Conservation (phyloP, 2,797 vertebrate genomes). For the Furcifer pardalis region DNA sequence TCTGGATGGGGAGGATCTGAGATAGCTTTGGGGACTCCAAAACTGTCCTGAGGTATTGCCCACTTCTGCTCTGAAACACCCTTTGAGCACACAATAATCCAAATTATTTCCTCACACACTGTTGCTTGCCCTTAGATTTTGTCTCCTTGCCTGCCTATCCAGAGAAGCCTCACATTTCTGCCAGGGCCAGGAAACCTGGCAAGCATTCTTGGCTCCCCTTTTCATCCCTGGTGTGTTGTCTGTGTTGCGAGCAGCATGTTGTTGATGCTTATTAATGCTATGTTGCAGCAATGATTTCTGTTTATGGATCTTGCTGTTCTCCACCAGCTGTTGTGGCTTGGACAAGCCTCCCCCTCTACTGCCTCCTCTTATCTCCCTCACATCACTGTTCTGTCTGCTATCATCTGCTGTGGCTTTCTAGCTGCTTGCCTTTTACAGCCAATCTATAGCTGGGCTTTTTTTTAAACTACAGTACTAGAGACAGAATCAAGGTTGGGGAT, state of each 20-base stretch:
- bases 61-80: too few relatives aligned
- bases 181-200: too few relatives aligned
- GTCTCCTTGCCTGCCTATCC: too few relatives aligned
- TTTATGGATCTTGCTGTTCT: neutral
- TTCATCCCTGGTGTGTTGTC: neutral
- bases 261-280: neutral
- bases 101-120: too few relatives aligned
- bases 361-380: conserved; percentile 4
- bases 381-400: neutral
- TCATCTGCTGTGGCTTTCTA: conserved; percentile 3
- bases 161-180: too few relatives aligned
- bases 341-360: neutral
- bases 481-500: conserved; percentile 10
- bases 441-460: neutral
- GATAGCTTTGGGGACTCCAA: too few relatives aligned
- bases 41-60: too few relatives aligned
- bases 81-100: too few relatives aligned
- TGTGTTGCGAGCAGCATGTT: neutral
- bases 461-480: neutral
- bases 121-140: neutral
- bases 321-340: conserved; percentile 7
- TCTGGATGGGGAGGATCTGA: too few relatives aligned
- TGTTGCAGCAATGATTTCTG: neutral
- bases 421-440: conserved; percentile 29
- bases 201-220: too few relatives aligned